Evolutionary conservation across 2,113 vertebrate species (phyloP), one percentile per base, ranked within the genome.

Genomic region (Chamaetylas fuelleborni): DNA sequence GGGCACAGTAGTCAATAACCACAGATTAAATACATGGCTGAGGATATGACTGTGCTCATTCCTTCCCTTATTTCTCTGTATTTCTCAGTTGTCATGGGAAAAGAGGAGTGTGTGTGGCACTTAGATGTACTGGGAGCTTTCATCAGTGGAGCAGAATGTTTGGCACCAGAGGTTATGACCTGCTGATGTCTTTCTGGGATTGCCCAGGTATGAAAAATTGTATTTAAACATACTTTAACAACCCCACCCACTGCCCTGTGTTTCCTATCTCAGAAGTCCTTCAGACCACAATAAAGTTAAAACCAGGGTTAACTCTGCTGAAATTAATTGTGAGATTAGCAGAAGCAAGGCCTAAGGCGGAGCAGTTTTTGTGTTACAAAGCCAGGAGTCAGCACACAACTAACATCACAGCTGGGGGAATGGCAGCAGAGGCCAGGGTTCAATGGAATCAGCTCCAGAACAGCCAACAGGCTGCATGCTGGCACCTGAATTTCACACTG

Each of bases 191-290:
- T 91, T 91, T 79, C 54, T 73, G 76, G 74, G 51, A 77, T 83
- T 93, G 81, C 22, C 62, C 56, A 89, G 78, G 54, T 95, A 77
- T 80, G 76, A 67, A 93, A 80, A 88, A 23, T 33, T 70, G 5
- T 56, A 77, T 88, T 92, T 89, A 86, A 92, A 50, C 51, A 66
- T 19, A 18, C 9, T 90, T 89, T 86, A 84, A 57, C 51, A 58
- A 12, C 26, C 6, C 19, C 50, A 56, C 34, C 29, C 58, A 73
- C 24, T 5, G 0, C 28, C 22, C 47, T 10, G 4, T 51, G 28
- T 57, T 87, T 82, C 42, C 48, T 62, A 66, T 56, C 60, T 78
- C 88, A 54, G n/a, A 76, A 94, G 22, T 82, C 69, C 29, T 82
- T 90, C 66, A 66, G 47, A 74, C 28, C 70, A 12, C 48, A 84